phyloP scores from a whole-genome alignment of 2,113 vertebrate species.

The Taxidea taxus region DNA sequence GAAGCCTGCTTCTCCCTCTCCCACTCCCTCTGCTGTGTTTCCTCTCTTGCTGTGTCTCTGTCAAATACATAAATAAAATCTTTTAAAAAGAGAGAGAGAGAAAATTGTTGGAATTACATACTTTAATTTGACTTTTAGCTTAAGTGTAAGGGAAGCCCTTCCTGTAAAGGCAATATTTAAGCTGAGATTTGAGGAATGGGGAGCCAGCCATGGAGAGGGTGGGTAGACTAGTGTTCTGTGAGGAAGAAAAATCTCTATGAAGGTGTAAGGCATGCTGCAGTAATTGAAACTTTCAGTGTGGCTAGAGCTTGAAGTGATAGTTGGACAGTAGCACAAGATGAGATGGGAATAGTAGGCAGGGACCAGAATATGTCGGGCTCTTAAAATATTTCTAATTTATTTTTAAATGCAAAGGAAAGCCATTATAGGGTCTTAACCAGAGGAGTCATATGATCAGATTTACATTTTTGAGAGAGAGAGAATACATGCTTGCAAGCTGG shows the following conservation, averaged over 20 bases:
- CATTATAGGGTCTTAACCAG: background rate
- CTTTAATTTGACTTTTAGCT: background rate
- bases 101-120: background rate
- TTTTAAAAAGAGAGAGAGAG: background rate
- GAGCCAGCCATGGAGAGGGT: background rate
- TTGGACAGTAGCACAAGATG: background rate
- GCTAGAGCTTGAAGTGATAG: background rate
- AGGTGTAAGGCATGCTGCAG: background rate
- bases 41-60: no score
- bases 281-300: background rate
- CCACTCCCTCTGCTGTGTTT: no score
- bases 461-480: background rate
- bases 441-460: background rate
- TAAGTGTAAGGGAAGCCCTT: background rate
- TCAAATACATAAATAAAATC: no score
- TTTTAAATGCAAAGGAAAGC: background rate
- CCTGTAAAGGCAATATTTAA: background rate
- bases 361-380: background rate
- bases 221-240: background rate
- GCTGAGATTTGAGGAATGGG: background rate
- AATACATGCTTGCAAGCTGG: background rate
- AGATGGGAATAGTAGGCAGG: background rate
- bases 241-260: background rate
- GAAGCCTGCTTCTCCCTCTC: no score
- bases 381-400: background rate